Conservation (phyloP, 2,797 vertebrate genomes). For the Karalla daura region DNA sequence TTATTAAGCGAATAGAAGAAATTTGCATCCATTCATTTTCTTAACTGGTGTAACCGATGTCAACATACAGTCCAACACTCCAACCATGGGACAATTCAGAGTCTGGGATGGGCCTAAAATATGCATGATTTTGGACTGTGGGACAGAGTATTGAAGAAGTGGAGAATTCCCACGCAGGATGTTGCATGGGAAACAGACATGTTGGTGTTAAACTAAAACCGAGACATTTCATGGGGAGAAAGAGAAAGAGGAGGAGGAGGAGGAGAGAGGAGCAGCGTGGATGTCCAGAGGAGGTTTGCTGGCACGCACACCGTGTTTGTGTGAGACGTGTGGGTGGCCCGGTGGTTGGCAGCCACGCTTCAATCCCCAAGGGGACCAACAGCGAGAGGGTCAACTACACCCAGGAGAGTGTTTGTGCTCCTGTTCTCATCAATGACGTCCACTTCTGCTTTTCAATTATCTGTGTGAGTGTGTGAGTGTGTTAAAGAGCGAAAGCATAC, state of each 20-base stretch:
- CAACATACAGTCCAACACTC: too few species aligned
- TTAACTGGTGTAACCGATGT: too few species aligned
- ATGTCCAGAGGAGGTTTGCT: conserved; percentile 18
- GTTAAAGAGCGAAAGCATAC: neutral
- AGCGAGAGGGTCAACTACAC: conserved; percentile 69
- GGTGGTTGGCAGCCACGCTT: conserved; percentile 57
- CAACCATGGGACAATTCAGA: too few species aligned
- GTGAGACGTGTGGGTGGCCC: conserved; percentile 14
- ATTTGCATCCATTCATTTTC: too few species aligned
- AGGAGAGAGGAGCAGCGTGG: neutral
- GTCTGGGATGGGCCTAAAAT: too few species aligned
- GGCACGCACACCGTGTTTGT: conserved; percentile 24
- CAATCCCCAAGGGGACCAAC: conserved; percentile 54
- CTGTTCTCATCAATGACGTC: conserved; percentile 34
- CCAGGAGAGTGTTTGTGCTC: conserved; percentile 60
- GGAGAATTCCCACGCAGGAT: conserved; percentile 1
- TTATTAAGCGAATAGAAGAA: neutral
- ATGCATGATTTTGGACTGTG: too few species aligned
- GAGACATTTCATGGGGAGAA: neutral
- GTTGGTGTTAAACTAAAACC: conserved; percentile 16
- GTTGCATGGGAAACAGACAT: neutral
- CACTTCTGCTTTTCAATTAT: conserved; percentile 29
- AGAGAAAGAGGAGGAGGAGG: neutral
- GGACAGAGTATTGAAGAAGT: neutral
- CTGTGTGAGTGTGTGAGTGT: neutral